These are phyloP conservation scores for Uria lomvia DNA, from an alignment of 2,113 vertebrate genomes.

Conservation along the genomic window DNA sequence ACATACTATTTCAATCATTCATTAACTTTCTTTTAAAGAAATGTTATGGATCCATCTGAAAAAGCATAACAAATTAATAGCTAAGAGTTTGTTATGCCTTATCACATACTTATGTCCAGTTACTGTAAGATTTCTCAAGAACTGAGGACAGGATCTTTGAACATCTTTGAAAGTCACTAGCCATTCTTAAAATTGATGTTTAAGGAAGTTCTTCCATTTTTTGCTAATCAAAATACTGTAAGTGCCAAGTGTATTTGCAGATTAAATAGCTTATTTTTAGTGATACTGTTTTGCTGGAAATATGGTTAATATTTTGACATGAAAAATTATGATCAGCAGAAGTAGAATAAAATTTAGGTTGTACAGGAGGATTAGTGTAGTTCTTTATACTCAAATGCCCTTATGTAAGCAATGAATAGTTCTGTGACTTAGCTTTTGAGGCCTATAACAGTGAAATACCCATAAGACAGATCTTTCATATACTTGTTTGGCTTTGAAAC, in stretches of 20 bases:
- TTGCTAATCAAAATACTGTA: neutral
- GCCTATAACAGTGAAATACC: neutral
- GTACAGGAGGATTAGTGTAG: neutral
- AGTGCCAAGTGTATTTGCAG: neutral
- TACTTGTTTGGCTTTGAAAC: slow-evolving; percentile 29
- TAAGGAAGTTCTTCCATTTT: neutral
- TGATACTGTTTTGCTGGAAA: neutral
- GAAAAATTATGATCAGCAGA: neutral
- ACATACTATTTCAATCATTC: neutral
- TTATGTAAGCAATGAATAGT: neutral
- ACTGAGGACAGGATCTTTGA: neutral
- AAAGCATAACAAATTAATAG: neutral
- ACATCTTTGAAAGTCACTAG: neutral
- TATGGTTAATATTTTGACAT: neutral
- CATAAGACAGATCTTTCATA: neutral
- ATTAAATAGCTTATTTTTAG: neutral
- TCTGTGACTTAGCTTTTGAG: neutral
- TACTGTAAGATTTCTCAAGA: neutral
- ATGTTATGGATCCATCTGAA: neutral
- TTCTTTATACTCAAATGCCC: neutral
- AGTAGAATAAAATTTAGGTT: neutral
- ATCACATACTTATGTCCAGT: neutral
- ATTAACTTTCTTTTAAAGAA: neutral
- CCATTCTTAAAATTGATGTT: neutral
- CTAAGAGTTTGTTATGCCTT: neutral